These are phyloP conservation scores for Onychorhynchus coronatus DNA, from an alignment of 2,113 vertebrate genomes.

Conservation along the genomic window DNA sequence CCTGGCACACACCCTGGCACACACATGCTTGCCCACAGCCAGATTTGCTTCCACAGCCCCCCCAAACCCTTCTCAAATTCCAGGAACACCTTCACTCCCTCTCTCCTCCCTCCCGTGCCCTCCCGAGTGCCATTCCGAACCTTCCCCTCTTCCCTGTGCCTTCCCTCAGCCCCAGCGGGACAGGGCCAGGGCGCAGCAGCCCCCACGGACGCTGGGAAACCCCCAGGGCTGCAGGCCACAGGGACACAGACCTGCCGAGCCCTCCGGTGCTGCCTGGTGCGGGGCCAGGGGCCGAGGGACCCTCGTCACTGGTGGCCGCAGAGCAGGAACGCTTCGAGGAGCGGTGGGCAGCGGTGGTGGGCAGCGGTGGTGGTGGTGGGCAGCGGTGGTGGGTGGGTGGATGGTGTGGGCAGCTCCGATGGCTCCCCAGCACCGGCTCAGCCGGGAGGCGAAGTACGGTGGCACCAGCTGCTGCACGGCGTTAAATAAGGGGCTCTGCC, in stretches of 20 bases:
- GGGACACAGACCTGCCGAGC: not conserved
- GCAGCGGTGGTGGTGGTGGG: not conserved
- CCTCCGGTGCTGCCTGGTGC: accelerated
- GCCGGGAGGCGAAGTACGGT: not conserved
- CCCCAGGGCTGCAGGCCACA: accelerated
- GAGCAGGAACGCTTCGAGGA: not conserved
- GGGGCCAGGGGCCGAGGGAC: not conserved
- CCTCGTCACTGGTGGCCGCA: not conserved
- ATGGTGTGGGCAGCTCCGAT: not conserved
- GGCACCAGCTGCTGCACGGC: not conserved
- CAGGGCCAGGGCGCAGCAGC: accelerated
- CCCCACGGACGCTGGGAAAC: not conserved
- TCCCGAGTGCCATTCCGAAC: not conserved
- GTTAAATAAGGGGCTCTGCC: conserved; percentile 54
- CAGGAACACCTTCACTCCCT: accelerated
- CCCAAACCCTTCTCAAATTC: not conserved
- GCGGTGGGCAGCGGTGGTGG: not conserved
- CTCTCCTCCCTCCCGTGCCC: not conserved
- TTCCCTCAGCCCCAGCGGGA: not conserved
- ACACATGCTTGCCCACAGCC: accelerated
- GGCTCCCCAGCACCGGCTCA: not conserved
- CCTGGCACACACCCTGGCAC: not conserved
- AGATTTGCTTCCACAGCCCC: not conserved
- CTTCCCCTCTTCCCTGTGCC: not conserved
- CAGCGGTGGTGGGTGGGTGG: not conserved